Evolutionary conservation across 2,113 vertebrate genomes (phyloP), one percentile per base, ranked within the genome.

Genomic region (Odocoileus hemionus): DNA sequence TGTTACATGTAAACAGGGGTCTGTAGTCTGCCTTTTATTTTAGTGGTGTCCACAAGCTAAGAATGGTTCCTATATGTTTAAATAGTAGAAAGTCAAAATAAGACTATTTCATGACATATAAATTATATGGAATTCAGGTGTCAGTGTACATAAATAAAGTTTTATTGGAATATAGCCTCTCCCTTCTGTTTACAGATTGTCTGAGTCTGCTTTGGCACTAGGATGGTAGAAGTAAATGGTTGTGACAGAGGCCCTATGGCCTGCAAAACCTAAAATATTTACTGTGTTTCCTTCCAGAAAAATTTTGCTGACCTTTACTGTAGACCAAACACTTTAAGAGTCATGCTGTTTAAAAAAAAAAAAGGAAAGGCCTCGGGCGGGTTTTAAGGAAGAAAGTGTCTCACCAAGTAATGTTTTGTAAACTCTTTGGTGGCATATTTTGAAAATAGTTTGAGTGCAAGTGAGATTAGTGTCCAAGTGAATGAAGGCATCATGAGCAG

Each of bases 41-140:
- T 84, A 43, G 2, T 36, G 79, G 12, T 74, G 64, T 12, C 28
- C 21, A 39, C 17, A 57, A 55, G 10, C 25, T 80, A 76, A 79
- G 15, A 45, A 58, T 78, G 7, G 12, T 36, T 88, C 86, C 88
- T 33, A 10, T 14, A 45, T 58, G 19, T 16, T 61, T 76, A 83
- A 82, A 55, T 52, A 47, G 19, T 90, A 55, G 61, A 21, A 78
- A 80, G 19, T 23, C 2, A 28, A 83, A 84, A n/a, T 30, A 87
- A 26, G 14, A 52, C n/a, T 25, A 45, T 78, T 74, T 92, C 26
- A 11, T 54, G 33, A 26, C 45, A 91, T 7, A 14, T 39, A 33
- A 93, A 79, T 74, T 14, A 45, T 10, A 39, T 83, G 50, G 86
- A 93, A 91, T 94, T 92, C 30, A 70, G 60, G 36, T 80, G 60